Evolutionary conservation across 2,797 vertebrate genomes (phyloP).

Genomic region (Esox lucius): DNA sequence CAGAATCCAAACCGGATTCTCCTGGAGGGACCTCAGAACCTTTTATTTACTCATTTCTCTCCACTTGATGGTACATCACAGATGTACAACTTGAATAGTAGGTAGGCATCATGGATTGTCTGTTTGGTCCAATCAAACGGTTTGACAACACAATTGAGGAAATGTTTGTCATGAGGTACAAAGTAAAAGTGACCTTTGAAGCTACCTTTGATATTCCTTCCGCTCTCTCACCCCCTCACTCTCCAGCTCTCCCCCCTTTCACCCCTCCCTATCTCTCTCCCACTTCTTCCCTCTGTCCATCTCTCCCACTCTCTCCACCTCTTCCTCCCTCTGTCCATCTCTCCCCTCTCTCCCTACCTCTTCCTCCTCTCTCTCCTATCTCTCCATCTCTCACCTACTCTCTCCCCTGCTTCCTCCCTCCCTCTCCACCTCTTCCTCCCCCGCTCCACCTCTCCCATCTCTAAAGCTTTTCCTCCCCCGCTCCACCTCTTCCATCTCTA

Average conservation of each 20-base stretch:
- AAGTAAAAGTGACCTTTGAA: slow-evolving; percentile 74
- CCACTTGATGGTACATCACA: neutral
- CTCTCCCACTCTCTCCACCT: neutral
- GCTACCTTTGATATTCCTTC: slow-evolving; percentile 62
- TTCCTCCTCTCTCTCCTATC: neutral
- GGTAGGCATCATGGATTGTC: slow-evolving; percentile 26
- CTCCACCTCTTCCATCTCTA: too few relatives aligned
- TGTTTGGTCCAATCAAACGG: slow-evolving; percentile 49
- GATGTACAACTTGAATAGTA: neutral
- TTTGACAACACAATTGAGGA: slow-evolving; percentile 55
- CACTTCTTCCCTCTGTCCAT: neutral
- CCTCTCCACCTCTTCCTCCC: neutral
- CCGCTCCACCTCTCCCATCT: too few relatives aligned
- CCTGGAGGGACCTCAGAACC: neutral
- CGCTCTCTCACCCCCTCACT: slow-evolving; percentile 8
- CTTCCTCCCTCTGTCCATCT: slow-evolving; percentile 27
- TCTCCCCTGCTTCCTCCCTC: neutral
- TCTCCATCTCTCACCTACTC: neutral
- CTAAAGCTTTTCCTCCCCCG: too few relatives aligned
- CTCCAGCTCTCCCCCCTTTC: neutral
- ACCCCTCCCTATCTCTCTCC: neutral
- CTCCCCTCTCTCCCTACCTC: slow-evolving; percentile 6
- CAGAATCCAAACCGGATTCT: neutral
- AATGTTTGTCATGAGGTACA: slow-evolving; percentile 68
- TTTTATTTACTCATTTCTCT: neutral